A percentile compares a stretch with the other conserved stretches of the same genome.
Conservation (phyloP, 2,888 invertebrate genomes). For the Platypus cylindrus region DNA sequence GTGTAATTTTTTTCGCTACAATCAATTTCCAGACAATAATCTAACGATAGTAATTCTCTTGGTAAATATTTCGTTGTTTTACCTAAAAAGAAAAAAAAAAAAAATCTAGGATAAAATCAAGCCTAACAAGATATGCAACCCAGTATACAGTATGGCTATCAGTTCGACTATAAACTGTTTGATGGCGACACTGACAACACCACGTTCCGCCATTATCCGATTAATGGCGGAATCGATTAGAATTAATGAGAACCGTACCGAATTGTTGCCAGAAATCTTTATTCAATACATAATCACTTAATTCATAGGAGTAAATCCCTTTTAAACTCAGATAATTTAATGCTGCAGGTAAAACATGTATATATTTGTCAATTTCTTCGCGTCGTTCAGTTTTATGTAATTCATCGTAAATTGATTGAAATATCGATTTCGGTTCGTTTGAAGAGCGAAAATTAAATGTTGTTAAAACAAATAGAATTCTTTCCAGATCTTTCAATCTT, state of each 20-base stretch:
- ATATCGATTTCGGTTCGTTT: conserved; percentile 37
- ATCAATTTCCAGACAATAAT: conserved; percentile 49
- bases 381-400: conserved; percentile 41
- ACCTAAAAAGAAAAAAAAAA: conserved; percentile 17
- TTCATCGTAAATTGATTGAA: conserved; percentile 33
- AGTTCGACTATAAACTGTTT: too few species aligned
- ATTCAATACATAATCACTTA: conserved; percentile 45
- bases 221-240: too few species aligned
- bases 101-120: too few species aligned
- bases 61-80: conserved; percentile 22
- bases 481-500: conserved; percentile 64
- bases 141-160: too few species aligned
- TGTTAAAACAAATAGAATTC: conserved; percentile 48
- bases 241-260: too few species aligned
- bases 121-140: too few species aligned
- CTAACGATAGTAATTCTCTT: conserved; percentile 50
- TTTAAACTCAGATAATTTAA: conserved; percentile 46
- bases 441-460: conserved; percentile 47
- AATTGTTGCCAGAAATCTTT: too few species aligned
- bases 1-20: conserved; percentile 42
- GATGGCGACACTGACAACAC: too few species aligned
- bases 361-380: conserved; percentile 44
- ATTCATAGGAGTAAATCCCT: conserved; percentile 44
- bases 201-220: too few species aligned
- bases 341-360: conserved; percentile 46